Percentiles rank a stretch among this genome's conserved stretches.
Evolutionary conservation across 2,888 invertebrate species (phyloP).

Genomic region (Dasypolia templi): DNA sequence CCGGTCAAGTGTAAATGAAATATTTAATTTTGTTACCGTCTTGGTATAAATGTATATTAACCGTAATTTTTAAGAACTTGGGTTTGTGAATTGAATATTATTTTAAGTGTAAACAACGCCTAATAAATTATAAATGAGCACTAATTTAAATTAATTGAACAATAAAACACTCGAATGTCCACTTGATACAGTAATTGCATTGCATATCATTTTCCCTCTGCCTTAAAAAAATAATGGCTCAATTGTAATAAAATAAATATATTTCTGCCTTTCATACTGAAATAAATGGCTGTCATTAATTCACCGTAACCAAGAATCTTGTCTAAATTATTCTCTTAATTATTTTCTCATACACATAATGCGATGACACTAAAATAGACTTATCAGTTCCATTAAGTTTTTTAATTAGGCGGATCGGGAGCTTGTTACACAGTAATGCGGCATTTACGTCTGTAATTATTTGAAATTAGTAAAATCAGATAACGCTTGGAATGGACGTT

Average conservation of each 20-base stretch:
- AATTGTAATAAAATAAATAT: conserved; percentile 33
- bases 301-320: conserved; percentile 8
- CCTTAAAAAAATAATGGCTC: conserved; percentile 22
- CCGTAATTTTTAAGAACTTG: conserved; percentile 2
- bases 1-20: conserved; percentile 26
- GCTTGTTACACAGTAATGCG: conserved; percentile 47
- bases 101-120: conserved; percentile 1
- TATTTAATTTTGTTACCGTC: conserved; percentile 21
- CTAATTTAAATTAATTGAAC: conserved; percentile 18
- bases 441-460: conserved; percentile 61
- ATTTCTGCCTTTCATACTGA: conserved; percentile 15
- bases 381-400: conserved; percentile 36
- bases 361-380: conserved; percentile 18
- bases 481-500: conserved; percentile 62
- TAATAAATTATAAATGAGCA: conserved; percentile 12
- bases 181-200: conserved; percentile 14
- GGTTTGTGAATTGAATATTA: background rate
- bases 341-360: conserved; percentile 29
- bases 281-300: conserved; percentile 49
- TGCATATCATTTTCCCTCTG: background rate
- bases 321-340: conserved; percentile 32
- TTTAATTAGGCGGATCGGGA: conserved; percentile 53
- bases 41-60: background rate
- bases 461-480: conserved; percentile 69
- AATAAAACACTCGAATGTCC: conserved; percentile 25